These are phyloP conservation scores for Rhaphigaster nebulosa DNA, from an alignment of 2,888 invertebrate genomes.

Conservation along the genomic window DNA sequence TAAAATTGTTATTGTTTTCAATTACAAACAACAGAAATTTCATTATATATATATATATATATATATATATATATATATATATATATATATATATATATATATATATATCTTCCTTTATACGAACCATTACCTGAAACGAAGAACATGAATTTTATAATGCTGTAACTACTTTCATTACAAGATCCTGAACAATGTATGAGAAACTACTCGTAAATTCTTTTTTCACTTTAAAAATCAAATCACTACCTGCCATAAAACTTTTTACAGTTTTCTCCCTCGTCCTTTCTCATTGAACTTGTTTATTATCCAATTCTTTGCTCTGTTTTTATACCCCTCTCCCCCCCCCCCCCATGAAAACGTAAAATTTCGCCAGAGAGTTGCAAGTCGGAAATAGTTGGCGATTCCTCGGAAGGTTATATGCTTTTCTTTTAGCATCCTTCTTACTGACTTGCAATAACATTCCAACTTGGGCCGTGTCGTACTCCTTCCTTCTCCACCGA, in stretches of 20 bases:
- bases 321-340: neutral
- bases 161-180: too few relatives aligned
- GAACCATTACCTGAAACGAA: too few relatives aligned
- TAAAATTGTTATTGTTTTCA: neutral
- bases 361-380: neutral
- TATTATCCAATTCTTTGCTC: neutral
- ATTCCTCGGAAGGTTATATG: neutral
- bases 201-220: neutral
- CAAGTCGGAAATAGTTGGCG: conserved; percentile 1
- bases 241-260: neutral
- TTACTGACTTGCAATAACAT: neutral
- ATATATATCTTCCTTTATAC: too few relatives aligned
- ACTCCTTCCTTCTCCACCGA: too few relatives aligned
- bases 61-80: too few relatives aligned
- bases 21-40: neutral
- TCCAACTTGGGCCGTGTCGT: neutral
- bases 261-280: neutral
- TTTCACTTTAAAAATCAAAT: neutral
- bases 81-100: too few relatives aligned
- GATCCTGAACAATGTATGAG: neutral
- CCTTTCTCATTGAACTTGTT: neutral
- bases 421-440: neutral
- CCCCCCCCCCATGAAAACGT: neutral
- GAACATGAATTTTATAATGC: too few relatives aligned
- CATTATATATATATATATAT: too few relatives aligned